phyloP scores from a whole-genome alignment of 2,797 vertebrate genomes.

The Hafferia zeledoni region DNA sequence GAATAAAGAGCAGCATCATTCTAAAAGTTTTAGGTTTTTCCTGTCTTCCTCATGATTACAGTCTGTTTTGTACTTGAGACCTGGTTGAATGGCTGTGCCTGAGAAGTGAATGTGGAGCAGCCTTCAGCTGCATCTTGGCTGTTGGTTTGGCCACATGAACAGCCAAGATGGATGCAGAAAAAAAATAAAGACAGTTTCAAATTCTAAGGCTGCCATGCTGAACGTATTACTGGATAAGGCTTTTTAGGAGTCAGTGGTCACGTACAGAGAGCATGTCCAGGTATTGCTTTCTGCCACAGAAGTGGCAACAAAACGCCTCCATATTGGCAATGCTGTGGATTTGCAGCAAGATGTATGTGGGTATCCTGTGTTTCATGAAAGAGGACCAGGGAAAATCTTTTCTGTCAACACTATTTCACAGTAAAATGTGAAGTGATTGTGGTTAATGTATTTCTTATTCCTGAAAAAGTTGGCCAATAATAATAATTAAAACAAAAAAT shows the following conservation, averaged over 20 bases:
- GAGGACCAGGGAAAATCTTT: neutral
- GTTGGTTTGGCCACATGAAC: neutral
- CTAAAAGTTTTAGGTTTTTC: neutral
- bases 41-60: neutral
- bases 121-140: neutral
- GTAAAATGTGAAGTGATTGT: neutral
- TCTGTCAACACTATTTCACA: neutral
- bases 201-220: neutral
- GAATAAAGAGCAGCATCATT: neutral
- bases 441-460: neutral
- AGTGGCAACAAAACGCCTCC: neutral
- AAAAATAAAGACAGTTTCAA: neutral
- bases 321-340: neutral
- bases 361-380: neutral
- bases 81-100: neutral
- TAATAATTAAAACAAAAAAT: neutral
- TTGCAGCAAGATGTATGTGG: neutral
- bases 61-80: neutral
- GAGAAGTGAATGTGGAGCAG: neutral
- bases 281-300: neutral
- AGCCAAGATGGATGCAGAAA: neutral
- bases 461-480: neutral
- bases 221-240: neutral
- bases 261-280: neutral
- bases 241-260: neutral